Evolutionary conservation across 2,888 invertebrate genomes (phyloP), one percentile per base, ranked within the genome.

Genomic region (Drosophila siamana): DNA sequence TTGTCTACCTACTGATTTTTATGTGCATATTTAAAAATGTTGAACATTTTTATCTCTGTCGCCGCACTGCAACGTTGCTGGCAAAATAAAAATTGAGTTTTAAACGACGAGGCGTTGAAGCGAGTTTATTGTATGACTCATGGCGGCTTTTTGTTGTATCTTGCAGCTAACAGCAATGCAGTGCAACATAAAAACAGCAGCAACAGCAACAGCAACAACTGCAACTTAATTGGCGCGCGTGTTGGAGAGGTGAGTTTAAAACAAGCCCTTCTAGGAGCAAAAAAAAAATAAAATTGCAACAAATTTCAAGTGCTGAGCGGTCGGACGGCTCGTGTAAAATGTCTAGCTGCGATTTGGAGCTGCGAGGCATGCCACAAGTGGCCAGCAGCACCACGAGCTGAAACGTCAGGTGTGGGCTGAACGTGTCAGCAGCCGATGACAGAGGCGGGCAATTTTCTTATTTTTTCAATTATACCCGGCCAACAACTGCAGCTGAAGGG

Each of bases 341-440:
- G 78, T 82, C 78, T 86, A 50, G 44, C 62, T 51, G 56, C 22
- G 57, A 67, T 69, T 69, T 73, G 74, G n/a, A n/a, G 65, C 86
- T 83, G 59, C 59, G 69, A 60, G 89, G 84, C 84, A 84, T 80
- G 89, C 85, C 87, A 85, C 85, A 85, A 85, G 85, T 85, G 84
- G 84, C 71, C 43, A 51, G 40, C 47, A 51, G 36, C 51, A 15
- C 22, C 28, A 40, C 6, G 15, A 38, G 55, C 60, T 36, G 36
- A 55, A 48, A 22, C 57, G 22, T 30, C 64, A 63, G 60, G 73
- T 64, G 63, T 67, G 78, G 60, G 60, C 57, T 38, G 50, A 64
- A 72, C 78, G 74, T 75, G 78, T 72, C 56, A 38, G 44, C 41
- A 50, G 44, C 50, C 59, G 44, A 41, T 46, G 33, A 9, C 51